A percentile compares a stretch with the other conserved stretches of the same genome.
These are phyloP conservation scores for Harlomillsia oculata DNA, from an alignment of 1,140 invertebrate genomes.

Conservation along the genomic window DNA sequence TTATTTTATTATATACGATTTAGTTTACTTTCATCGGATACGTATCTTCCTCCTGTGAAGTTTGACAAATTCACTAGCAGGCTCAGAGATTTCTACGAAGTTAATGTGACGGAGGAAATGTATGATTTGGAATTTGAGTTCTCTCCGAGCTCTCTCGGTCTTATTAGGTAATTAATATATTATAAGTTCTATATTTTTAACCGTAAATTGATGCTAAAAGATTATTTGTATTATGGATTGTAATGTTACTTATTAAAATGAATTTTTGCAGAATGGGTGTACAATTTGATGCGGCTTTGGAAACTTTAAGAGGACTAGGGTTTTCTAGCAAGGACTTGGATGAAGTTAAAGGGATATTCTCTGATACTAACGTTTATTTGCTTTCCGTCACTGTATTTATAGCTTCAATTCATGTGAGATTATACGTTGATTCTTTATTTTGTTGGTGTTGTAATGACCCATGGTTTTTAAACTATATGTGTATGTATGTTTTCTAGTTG, in stretches of 20 bases:
- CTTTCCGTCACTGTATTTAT: conserved; percentile 86
- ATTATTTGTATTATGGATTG: background rate
- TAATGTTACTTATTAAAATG: conserved; percentile 1
- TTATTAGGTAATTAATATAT: conserved; percentile 38
- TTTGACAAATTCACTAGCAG: conserved; percentile 71
- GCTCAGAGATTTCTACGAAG: conserved; percentile 56
- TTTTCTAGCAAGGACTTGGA: conserved; percentile 90
- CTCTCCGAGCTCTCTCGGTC: conserved; percentile 45
- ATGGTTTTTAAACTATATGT: background rate
- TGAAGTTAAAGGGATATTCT: conserved; percentile 92
- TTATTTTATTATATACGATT: background rate
- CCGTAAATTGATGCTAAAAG: background rate
- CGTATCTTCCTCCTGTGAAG: conserved; percentile 70
- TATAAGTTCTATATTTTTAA: background rate
- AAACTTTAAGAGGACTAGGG: conserved; percentile 61
- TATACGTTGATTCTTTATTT: background rate
- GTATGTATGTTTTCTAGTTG: conserved; percentile 52
- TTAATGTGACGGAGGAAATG: conserved; percentile 28
- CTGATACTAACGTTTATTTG: conserved; percentile 88
- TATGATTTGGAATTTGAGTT: conserved; percentile 42
- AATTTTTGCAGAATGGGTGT: conserved; percentile 49
- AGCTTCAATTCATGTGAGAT: conserved; percentile 85
- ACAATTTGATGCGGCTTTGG: conserved; percentile 69
- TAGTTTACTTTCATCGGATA: conserved; percentile 44
- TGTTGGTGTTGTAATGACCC: background rate